These are phyloP conservation scores for Anarsia innoxiella DNA, from an alignment of 2,888 invertebrate genomes.

Conservation along the genomic window DNA sequence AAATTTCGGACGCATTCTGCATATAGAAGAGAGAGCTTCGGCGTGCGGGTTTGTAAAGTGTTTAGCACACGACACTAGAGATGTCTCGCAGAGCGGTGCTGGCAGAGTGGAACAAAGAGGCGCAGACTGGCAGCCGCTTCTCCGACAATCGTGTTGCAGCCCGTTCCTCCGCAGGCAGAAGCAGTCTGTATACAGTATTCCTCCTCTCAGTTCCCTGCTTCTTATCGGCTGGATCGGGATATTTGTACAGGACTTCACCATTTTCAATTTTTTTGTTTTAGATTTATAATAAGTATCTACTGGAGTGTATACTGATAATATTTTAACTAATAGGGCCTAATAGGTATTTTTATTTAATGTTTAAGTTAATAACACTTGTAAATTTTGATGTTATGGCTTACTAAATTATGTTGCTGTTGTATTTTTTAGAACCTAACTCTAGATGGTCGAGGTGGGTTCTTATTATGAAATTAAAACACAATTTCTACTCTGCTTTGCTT, in stretches of 20 bases:
- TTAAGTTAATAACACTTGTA: too few relatives aligned
- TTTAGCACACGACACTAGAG: conserved; percentile 44
- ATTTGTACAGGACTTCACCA: conserved; percentile 9
- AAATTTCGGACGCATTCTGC: neutral
- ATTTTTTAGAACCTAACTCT: too few relatives aligned
- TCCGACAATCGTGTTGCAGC: conserved; percentile 71
- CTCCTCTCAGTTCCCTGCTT: conserved; percentile 69
- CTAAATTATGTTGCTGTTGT: too few relatives aligned
- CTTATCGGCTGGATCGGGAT: conserved; percentile 27
- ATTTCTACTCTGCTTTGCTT: too few relatives aligned
- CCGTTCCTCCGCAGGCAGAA: conserved; percentile 74
- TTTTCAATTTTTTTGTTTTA: too few relatives aligned
- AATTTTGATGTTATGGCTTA: too few relatives aligned
- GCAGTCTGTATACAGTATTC: conserved; percentile 69
- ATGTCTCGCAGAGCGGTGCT: conserved; percentile 48
- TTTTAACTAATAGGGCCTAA: too few relatives aligned
- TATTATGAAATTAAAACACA: too few relatives aligned
- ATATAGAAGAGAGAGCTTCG: conserved; percentile 32
- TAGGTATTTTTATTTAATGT: too few relatives aligned
- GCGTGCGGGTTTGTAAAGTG: conserved; percentile 55
- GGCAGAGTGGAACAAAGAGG: conserved; percentile 44
- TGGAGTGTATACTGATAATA: too few relatives aligned
- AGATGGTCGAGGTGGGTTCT: too few relatives aligned
- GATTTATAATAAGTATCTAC: too few relatives aligned
- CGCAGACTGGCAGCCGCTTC: conserved; percentile 63